Evolutionary conservation across 2,797 vertebrate genomes (phyloP), one percentile per base, ranked within the genome.

Genomic region (Sebastolobus alascanus): DNA sequence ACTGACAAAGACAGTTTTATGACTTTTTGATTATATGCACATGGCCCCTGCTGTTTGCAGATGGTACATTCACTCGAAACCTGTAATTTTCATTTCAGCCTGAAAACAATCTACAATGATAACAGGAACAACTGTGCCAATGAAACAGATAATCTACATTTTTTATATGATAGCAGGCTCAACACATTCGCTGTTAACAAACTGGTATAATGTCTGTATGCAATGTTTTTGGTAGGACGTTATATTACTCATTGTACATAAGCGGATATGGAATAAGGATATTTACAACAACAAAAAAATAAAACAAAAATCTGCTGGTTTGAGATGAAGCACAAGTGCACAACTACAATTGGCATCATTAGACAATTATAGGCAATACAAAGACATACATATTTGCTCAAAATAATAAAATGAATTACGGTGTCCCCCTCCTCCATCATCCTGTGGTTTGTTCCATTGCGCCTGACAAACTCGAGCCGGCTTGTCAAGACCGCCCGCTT

Each of bases 11-110:
- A 12, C 22, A 10, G 8, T 59, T 74, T 64, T 40, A 52, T 38
- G 37, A 18, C 11, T 33, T 68, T 65, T 68, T 52, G 43, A 77
- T 75, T 52, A 38, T 58, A 82, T 68, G 13, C 56, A 75, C 31
- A 46, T 33, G 22, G 56, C 35, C 37, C 66, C 37, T 65, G 37
- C 33, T 70, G 54, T 60, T 70, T 77, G 60, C 43, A 77, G 38
- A 60, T 8, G 8, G 25, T 22, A n/a, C 50, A 35, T 83, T 69
- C 27, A 16, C 13, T 54, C 6, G 2, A 11, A 37, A 5, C 13
- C 3, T 35, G n/a, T 40, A 43, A 55, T 54, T 43, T 8, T 16
- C 6, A 14, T 54, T 40, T 25, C 4, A n/a, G 8, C n/a, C 12
- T 25, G 29, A 31, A 54, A 64, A 54, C 9, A 37, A 29, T 29